A percentile compares a stretch with the other conserved stretches of the same genome.
Evolutionary conservation across 2,888 invertebrate species (phyloP).

Genomic region (Andrena bicolor): DNA sequence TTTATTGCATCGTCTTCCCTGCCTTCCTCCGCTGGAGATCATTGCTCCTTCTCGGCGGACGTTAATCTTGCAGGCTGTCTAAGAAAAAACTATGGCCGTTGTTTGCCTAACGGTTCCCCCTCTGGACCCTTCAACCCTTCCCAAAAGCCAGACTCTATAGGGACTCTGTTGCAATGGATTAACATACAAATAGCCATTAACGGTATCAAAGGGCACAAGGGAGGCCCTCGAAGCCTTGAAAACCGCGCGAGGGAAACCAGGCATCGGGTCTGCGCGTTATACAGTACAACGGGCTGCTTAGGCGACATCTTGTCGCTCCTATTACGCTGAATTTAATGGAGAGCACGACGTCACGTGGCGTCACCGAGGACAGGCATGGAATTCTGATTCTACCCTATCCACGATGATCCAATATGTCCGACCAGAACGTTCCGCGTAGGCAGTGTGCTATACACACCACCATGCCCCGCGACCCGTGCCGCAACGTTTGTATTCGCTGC

Average conservation of each 20-base stretch:
- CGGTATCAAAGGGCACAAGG: slow-evolving; percentile 37
- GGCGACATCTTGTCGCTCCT: slow-evolving; percentile 72
- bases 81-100: neutral
- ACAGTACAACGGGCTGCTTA: slow-evolving; percentile 54
- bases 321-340: slow-evolving; percentile 80
- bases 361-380: slow-evolving; percentile 70
- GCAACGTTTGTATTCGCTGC: slow-evolving; percentile 51
- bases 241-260: slow-evolving; percentile 38
- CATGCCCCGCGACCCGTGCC: slow-evolving; percentile 27
- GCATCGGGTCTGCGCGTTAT: slow-evolving; percentile 53
- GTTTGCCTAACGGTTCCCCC: neutral
- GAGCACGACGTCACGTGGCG: slow-evolving; percentile 74
- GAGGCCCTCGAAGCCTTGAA: neutral
- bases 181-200: slow-evolving; percentile 52
- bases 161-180: slow-evolving; percentile 13
- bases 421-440: slow-evolving; percentile 73
- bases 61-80: neutral
- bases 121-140: neutral
- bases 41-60: neutral
- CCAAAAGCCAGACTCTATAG: neutral
- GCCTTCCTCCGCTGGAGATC: no score
- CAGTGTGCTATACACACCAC: slow-evolving; percentile 17
- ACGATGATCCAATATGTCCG: slow-evolving; percentile 80
- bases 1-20: neutral
- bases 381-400: slow-evolving; percentile 81